These are phyloP conservation scores for Macrochelys suwanniensis DNA, from an alignment of 2,797 vertebrate species.

Conservation along the genomic window DNA sequence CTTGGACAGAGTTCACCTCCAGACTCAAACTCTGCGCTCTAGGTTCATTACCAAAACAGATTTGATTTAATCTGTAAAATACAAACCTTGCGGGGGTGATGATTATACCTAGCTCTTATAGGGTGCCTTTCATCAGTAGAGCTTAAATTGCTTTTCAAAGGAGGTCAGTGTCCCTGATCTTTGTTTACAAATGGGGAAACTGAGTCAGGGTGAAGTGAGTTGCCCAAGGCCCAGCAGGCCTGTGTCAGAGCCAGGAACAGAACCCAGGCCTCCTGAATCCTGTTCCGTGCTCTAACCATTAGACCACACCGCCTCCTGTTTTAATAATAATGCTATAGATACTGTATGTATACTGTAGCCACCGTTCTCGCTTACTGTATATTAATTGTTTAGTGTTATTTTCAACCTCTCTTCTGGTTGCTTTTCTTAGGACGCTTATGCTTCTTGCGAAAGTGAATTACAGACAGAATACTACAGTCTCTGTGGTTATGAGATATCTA, in stretches of 20 bases:
- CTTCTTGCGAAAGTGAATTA: not conserved
- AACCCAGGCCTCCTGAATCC: not conserved
- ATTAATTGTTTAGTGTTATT: not conserved
- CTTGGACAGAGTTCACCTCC: not conserved
- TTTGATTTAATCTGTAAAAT: not conserved
- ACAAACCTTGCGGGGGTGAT: not conserved
- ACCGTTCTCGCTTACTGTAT: not conserved
- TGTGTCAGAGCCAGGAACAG: not conserved
- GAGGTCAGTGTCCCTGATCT: not conserved
- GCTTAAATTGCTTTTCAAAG: not conserved
- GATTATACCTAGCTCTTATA: rapidly evolving
- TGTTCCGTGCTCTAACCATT: rapidly evolving
- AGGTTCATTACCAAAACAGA: not conserved
- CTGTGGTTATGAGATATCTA: not conserved
- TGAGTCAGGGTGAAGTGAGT: rapidly evolving
- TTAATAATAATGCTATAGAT: rapidly evolving
- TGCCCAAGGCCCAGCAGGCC: rapidly evolving
- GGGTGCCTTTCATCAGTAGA: not conserved
- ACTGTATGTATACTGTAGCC: not conserved
- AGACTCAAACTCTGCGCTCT: not conserved
- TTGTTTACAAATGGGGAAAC: not conserved
- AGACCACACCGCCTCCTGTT: rapidly evolving
- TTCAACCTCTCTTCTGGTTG: not conserved
- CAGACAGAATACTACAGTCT: not conserved
- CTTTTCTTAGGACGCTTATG: not conserved